phyloP scores from a whole-genome alignment of 2,113 vertebrate genomes.

The Tetraodon nigroviridis region DNA sequence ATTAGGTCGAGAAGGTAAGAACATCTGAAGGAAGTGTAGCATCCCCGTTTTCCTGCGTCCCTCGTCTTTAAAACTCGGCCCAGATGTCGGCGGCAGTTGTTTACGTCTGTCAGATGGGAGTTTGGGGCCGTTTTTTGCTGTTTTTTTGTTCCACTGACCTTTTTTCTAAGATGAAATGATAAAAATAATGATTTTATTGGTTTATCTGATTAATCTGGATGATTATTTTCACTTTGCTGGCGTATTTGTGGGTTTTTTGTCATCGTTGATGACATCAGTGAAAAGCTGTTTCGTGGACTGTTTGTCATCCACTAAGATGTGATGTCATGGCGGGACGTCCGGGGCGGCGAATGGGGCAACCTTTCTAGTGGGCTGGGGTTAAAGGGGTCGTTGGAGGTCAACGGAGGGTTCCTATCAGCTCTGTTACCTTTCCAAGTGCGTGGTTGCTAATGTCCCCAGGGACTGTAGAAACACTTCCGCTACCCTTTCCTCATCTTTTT shows the following conservation, averaged over 20 bases:
- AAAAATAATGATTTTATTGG: constrained; percentile 25
- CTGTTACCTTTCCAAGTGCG: constrained; percentile 33
- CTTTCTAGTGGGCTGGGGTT: constrained; percentile 26
- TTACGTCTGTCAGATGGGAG: constrained; percentile 11
- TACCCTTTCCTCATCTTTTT: not conserved
- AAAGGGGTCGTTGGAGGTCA: constrained; percentile 67
- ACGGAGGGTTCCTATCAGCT: constrained; percentile 31
- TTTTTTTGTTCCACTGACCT: not conserved
- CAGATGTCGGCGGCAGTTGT: too few species aligned
- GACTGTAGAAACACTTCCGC: constrained; percentile 43
- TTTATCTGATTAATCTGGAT: constrained; percentile 33
- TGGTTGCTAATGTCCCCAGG: constrained; percentile 57
- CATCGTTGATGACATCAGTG: constrained; percentile 26
- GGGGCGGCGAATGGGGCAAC: too few species aligned
- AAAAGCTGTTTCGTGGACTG: too few species aligned
- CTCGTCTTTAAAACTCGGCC: too few species aligned
- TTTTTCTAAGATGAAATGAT: constrained; percentile 6
- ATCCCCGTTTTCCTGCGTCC: not conserved
- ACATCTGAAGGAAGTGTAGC: not conserved
- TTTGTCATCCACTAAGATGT: too few species aligned
- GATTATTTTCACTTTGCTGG: constrained; percentile 29
- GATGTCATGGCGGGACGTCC: too few species aligned
- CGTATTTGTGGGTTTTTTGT: constrained; percentile 48
- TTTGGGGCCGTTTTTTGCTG: constrained; percentile 17
- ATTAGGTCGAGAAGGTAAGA: constrained; percentile 10